phyloP scores from a whole-genome alignment of 2,797 vertebrate species.

The Microctenopoma stevenorrisi region DNA sequence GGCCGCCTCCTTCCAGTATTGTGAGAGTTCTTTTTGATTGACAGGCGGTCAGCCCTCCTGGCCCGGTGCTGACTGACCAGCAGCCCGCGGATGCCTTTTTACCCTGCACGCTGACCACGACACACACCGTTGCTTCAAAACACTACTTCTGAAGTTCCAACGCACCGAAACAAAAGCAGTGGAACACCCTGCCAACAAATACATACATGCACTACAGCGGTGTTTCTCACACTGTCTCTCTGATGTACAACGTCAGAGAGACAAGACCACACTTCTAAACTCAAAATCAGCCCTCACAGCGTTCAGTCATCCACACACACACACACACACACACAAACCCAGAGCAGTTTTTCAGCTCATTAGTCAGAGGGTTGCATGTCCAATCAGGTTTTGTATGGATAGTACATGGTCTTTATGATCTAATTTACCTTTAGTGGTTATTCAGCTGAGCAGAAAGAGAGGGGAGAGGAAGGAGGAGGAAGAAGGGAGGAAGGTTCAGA shows the following conservation, averaged over 20 bases:
- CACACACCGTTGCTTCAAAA: constrained; percentile 67
- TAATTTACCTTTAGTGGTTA: constrained; percentile 97
- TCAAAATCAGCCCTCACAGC: too few relatives aligned
- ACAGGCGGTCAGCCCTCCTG: constrained; percentile 62
- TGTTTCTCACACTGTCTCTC: too few relatives aligned
- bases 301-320: constrained; percentile 1
- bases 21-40: constrained; percentile 60
- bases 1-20: constrained; percentile 42
- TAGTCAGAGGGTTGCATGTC: constrained; percentile 98
- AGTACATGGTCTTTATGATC: constrained; percentile 95
- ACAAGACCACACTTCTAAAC: too few relatives aligned
- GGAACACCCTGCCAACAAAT: constrained; percentile 33
- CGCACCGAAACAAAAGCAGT: constrained; percentile 54
- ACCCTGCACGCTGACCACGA: constrained; percentile 52
- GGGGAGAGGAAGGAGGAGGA: constrained; percentile 80
- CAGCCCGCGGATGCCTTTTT: constrained; percentile 69
- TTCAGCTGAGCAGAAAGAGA: constrained; percentile 92
- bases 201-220: too few relatives aligned
- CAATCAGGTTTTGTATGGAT: constrained; percentile 97
- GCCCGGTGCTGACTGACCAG: constrained; percentile 58
- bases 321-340: constrained; percentile 39
- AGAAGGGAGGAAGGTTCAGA: constrained; percentile 37
- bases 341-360: constrained; percentile 94
- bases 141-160: constrained; percentile 62
- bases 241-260: too few relatives aligned